Evolutionary conservation across 2,113 vertebrate species (phyloP).

Genomic region (Ceratotherium simum): DNA sequence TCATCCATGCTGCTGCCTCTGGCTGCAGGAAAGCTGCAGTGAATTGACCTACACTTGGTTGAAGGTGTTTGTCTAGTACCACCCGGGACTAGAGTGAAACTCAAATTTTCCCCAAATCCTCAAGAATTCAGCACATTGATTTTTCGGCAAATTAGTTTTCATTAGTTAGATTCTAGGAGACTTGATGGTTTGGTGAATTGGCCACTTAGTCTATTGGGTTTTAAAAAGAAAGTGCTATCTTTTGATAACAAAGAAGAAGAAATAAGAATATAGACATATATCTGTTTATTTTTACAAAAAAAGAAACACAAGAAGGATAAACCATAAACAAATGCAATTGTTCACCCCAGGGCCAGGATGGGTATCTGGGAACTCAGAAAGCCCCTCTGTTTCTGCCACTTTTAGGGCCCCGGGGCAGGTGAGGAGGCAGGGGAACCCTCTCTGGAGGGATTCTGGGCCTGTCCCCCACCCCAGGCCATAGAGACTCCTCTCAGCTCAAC

Average conservation of each 20-base stretch:
- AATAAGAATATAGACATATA: neutral
- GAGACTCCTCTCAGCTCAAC: neutral
- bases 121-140: neutral
- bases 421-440: neutral
- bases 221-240: neutral
- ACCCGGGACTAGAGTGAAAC: neutral
- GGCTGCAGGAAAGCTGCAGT: neutral
- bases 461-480: neutral
- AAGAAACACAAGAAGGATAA: neutral
- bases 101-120: neutral
- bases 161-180: neutral
- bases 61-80: neutral
- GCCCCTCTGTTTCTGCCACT: neutral
- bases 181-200: neutral
- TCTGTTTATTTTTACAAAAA: neutral
- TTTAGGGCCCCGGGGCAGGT: neutral
- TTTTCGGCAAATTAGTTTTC: slow-evolving; percentile 26
- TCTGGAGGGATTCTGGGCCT: neutral
- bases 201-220: neutral
- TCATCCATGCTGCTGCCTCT: neutral
- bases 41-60: neutral
- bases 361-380: neutral
- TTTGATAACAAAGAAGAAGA: slow-evolving; percentile 8
- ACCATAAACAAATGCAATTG: neutral
- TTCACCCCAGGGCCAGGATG: neutral